Base-by-base conservation (phyloP, 2,113 vertebrate genomes). In the Tapirus terrestris region DNA sequence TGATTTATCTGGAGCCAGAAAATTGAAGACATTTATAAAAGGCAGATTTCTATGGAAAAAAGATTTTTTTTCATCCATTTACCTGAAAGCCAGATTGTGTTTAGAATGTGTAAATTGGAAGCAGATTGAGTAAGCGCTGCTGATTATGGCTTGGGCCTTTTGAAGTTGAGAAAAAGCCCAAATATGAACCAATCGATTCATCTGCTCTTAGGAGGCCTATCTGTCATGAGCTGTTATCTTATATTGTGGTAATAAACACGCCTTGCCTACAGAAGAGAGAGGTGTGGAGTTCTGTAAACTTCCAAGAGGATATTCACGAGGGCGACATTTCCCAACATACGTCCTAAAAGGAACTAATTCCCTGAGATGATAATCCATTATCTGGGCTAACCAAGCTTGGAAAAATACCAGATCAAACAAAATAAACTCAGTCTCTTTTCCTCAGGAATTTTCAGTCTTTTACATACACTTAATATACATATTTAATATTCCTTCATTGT, bases 1-100 rank as follows among this genome's bases (percentile, higher is more conserved):
- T 97, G 96, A 97, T 83, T 97, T 95, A 97, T 97, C 96, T 60
- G 65, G 72, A 97, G 96, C 94, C 97, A 97, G 88, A 82, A 97
- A 97, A 79, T 61, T 65, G 58, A 89, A 96, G 68, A 83, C 93
- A 73, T 91, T 93, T 91, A 91, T 91, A 86, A 96, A 93, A 97
- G 89, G 82, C 88, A 86, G 96, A 86, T 88, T 98, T 96, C 61
- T 83, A 56, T 33, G 16, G 29, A 14, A 82, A 48, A 75, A 76
- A 23, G 17, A 0, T 70, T 33, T 25, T 86, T 96, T 81, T 13
- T 27, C 84, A 63, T 79, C 36, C 17, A 21, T 48, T 94, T 97
- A 97, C 98, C 97, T 96, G 94, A 92, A 92, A 89, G 56, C 88
- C 93, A 96, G 96, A 86, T 91, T 94, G 88, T 79, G 79, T 95